Evolutionary conservation across 2,888 invertebrate species (phyloP).

Genomic region (Kuschelorhynchus macadamiae): DNA sequence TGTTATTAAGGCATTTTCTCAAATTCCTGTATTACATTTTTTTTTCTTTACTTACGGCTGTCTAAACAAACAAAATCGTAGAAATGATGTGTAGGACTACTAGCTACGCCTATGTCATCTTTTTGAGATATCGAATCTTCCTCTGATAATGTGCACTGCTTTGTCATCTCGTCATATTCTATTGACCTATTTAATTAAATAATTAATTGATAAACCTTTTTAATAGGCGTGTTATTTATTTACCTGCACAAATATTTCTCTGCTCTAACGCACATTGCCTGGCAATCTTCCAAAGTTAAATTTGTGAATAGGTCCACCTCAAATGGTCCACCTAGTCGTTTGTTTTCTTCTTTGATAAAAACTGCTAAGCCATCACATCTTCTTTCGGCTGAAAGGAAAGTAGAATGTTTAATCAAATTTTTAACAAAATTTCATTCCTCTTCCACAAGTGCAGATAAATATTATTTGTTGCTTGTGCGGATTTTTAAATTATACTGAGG

Average conservation of each 20-base stretch:
- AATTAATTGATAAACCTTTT: too few relatives aligned
- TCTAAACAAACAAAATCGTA: constrained; percentile 92
- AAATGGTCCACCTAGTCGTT: constrained; percentile 88
- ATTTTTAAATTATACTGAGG: too few relatives aligned
- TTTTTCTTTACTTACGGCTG: constrained; percentile 84
- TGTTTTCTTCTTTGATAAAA: constrained; percentile 92
- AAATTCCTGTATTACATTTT: too few relatives aligned
- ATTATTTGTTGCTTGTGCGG: too few relatives aligned
- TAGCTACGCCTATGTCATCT: constrained; percentile 88
- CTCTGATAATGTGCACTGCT: constrained; percentile 90
- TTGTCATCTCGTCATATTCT: constrained; percentile 89
- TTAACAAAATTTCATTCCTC: too few relatives aligned
- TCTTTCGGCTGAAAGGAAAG: constrained; percentile 76
- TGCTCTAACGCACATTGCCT: constrained; percentile 87
- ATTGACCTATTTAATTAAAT: constrained; percentile 75
- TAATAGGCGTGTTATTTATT: neutral
- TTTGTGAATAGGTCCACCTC: constrained; percentile 91
- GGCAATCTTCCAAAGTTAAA: constrained; percentile 89
- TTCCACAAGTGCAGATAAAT: too few relatives aligned
- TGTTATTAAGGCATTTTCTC: too few relatives aligned
- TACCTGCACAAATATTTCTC: constrained; percentile 89
- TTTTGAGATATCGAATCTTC: constrained; percentile 93
- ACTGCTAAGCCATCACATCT: constrained; percentile 90
- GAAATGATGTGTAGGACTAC: constrained; percentile 88
- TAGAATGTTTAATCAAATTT: too few relatives aligned